These are phyloP conservation scores for Trichomalopsis sarcophagae DNA, from an alignment of 1,140 invertebrate species.

Conservation along the genomic window DNA sequence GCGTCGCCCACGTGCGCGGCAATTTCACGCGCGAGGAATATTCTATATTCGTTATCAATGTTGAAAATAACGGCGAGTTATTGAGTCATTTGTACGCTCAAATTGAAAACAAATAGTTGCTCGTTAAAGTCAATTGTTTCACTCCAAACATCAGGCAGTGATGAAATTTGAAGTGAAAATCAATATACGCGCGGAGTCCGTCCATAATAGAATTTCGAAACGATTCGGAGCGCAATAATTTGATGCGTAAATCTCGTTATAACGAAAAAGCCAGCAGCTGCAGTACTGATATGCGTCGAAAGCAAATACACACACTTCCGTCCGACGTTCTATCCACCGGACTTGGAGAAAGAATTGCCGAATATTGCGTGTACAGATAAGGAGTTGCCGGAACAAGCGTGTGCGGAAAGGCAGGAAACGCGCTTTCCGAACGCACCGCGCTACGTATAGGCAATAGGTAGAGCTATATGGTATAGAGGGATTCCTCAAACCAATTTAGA, in stretches of 20 bases:
- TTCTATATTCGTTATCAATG: conserved; percentile 21
- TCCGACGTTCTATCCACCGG: too few species aligned
- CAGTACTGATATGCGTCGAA: too few species aligned
- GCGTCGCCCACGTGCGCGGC: neutral
- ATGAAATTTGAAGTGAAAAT: conserved; percentile 36
- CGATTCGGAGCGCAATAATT: conserved; percentile 15
- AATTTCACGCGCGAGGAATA: neutral
- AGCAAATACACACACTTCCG: too few species aligned
- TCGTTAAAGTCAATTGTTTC: conserved; percentile 30
- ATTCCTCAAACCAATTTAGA: conserved; percentile 48
- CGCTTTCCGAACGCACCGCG: neutral
- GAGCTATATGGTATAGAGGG: neutral
- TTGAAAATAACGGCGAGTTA: conserved; percentile 16
- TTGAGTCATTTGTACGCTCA: conserved; percentile 9
- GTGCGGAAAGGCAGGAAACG: neutral
- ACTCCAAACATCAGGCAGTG: neutral
- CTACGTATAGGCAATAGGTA: conserved; percentile 1
- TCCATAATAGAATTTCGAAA: conserved; percentile 30
- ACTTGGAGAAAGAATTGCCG: too few species aligned
- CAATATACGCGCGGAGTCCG: neutral
- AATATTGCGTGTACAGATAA: too few species aligned
- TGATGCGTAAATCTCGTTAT: conserved; percentile 7
- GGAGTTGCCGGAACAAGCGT: neutral
- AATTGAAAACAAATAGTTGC: conserved; percentile 25
- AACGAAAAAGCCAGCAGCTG: too few species aligned